Evolutionary conservation across 2,797 vertebrate species (phyloP), one percentile per base, ranked within the genome.

Genomic region (Arrhamphus sclerolepis): DNA sequence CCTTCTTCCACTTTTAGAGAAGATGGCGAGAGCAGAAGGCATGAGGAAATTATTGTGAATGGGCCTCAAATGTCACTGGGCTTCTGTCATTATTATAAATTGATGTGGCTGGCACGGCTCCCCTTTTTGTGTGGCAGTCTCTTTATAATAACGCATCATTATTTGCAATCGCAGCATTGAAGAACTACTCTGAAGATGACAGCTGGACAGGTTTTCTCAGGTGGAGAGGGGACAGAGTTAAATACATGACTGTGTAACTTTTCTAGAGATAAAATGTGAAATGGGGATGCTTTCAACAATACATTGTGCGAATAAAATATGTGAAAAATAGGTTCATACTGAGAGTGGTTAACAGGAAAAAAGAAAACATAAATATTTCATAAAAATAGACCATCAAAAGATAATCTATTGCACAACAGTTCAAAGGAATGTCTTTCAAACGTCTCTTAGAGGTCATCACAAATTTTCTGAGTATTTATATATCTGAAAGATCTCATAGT

Each of bases 141-240:
- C 8, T 66, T 54, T 40, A 56, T 69, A 71, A 70, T 56, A 50
- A 52, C 49, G 41, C 49, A 21, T 48, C 48, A 56, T 76, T 79
- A 56, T 70, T 55, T 24, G 52, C 29, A 70, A 69, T 54, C 49
- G 59, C 26, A 5, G 64, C 20, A 48, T 42, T 55, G 31, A 39
- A 19, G 9, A 29, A n/a, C 24, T 18, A 5, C 39, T 72, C 40
- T 21, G 19, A n/a, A 44, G 53, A 46, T 39, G 34, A 54, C 29
- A 6, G 4, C 22, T 4, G 0, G 31, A 34, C 0, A 50, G 38
- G 34, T 56, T 28, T 39, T 48, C 20, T 49, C 17, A 39, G 41
- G 29, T n/a, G 31, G 46, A 22, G 7, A 56, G 24, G 29, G 3
- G 22, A 43, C 39, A 34, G 24, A 57, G 47, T 31, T 41, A 39